These are phyloP conservation scores for Todiramphus saurophagus DNA, from an alignment of 2,113 vertebrate species.

Conservation along the genomic window DNA sequence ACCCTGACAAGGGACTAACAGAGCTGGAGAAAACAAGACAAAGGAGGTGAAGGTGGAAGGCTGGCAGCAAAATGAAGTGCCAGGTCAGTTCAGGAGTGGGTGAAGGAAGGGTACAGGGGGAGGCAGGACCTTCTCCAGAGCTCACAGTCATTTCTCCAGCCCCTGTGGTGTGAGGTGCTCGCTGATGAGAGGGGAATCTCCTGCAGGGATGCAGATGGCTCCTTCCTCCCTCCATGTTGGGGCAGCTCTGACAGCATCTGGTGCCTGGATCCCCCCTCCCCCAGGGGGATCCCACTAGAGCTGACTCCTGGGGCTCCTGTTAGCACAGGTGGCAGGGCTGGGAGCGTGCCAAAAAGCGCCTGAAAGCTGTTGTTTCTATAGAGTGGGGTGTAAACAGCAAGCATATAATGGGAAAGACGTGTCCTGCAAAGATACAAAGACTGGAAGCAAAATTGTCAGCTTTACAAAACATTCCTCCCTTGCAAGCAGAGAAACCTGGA, in stretches of 20 bases:
- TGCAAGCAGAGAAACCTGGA: constrained; percentile 56
- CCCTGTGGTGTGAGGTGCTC: fast-evolving
- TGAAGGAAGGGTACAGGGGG: not conserved
- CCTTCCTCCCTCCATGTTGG: not conserved
- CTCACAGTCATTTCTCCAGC: not conserved
- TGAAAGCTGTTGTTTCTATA: constrained; percentile 58
- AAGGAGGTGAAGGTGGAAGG: not conserved
- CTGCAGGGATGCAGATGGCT: not conserved
- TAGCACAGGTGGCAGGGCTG: not conserved
- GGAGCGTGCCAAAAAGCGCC: not conserved
- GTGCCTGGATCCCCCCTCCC: fast-evolving
- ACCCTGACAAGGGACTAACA: not conserved
- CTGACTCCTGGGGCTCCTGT: not conserved
- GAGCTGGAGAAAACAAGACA: too few relatives aligned
- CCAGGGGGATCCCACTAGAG: not conserved
- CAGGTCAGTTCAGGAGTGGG: not conserved
- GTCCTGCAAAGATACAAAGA: not conserved
- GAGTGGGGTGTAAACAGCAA: constrained; percentile 53
- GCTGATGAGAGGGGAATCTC: not conserved
- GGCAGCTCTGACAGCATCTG: not conserved
- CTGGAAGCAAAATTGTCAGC: constrained; percentile 54
- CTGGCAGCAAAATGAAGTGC: not conserved
- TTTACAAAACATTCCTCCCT: constrained; percentile 55
- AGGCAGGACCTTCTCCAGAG: not conserved
- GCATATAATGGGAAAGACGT: not conserved